Conservation (phyloP, 2,888 invertebrate species). For the Carterocephalus palaemon region DNA sequence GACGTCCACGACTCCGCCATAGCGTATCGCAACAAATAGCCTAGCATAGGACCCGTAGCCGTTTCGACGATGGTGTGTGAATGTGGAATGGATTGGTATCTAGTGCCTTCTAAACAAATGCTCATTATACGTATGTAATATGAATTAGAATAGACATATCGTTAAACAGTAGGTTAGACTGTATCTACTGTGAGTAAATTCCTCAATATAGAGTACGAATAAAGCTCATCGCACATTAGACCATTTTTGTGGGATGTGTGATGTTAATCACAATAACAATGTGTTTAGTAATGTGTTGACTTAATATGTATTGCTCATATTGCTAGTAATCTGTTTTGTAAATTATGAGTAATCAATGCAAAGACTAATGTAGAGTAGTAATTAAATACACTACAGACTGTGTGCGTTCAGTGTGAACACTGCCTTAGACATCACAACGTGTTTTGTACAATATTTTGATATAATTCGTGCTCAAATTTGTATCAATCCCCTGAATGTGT, state of each 20-base stretch:
- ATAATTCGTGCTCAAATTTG: constrained; percentile 11
- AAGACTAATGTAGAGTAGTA: no score
- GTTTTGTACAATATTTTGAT: constrained; percentile 26
- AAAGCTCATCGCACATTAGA: no score
- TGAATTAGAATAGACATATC: constrained; percentile 39
- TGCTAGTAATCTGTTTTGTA: no score
- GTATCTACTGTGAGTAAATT: constrained; percentile 26
- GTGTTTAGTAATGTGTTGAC: no score
- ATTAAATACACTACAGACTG: background rate
- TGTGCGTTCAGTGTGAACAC: background rate
- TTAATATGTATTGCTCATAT: no score
- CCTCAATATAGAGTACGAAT: no score
- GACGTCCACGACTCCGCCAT: constrained; percentile 68
- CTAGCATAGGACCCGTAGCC: constrained; percentile 41
- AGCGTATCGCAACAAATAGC: constrained; percentile 57
- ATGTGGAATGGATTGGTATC: constrained; percentile 27
- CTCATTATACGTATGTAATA: constrained; percentile 37
- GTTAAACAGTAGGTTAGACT: constrained; percentile 25
- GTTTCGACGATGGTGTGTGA: constrained; percentile 29
- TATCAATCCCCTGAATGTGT: constrained; percentile 24
- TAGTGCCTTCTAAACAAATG: constrained; percentile 31
- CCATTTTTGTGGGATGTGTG: no score
- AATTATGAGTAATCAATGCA: no score
- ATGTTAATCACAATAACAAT: no score
- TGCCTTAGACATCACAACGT: constrained; percentile 18